phyloP scores from a whole-genome alignment of 1,140 invertebrate genomes.

The Diorhabda carinulata region DNA sequence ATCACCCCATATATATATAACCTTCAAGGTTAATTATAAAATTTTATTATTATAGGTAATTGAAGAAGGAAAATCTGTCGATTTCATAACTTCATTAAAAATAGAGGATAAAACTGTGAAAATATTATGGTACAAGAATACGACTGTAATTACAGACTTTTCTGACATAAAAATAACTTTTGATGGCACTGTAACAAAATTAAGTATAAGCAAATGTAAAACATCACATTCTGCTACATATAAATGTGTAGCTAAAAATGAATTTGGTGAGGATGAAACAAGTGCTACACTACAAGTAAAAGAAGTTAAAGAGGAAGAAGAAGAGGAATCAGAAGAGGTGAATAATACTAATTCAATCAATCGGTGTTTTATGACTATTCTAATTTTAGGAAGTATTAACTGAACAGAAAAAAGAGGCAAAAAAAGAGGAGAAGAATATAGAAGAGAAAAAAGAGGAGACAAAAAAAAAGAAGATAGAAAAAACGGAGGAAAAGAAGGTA shows the following conservation, averaged over 20 bases:
- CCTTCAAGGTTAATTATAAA: neutral
- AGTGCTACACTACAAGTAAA: constrained; percentile 70
- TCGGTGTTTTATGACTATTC: too few species aligned
- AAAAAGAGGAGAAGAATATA: constrained; percentile 26
- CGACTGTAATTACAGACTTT: constrained; percentile 66
- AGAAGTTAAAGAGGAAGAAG: constrained; percentile 47
- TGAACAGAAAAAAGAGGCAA: too few species aligned
- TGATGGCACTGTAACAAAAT: constrained; percentile 73
- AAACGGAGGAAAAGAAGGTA: constrained; percentile 45
- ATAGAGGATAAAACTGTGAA: constrained; percentile 71
- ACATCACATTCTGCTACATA: constrained; percentile 71
- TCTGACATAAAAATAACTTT: constrained; percentile 68
- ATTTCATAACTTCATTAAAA: constrained; percentile 70
- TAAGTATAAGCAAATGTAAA: constrained; percentile 68
- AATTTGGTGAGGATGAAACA: constrained; percentile 78
- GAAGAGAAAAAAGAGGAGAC: constrained; percentile 49
- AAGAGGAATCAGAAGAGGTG: constrained; percentile 25
- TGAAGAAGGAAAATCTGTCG: constrained; percentile 72
- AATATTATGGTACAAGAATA: constrained; percentile 84
- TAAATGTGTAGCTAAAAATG: constrained; percentile 76
- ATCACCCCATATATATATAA: too few species aligned
- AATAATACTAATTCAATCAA: neutral
- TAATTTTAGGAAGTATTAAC: too few species aligned
- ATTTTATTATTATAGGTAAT: constrained; percentile 54
- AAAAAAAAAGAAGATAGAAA: constrained; percentile 49